Conservation (phyloP, 2,888 invertebrate genomes). For the Noctua pronuba region DNA sequence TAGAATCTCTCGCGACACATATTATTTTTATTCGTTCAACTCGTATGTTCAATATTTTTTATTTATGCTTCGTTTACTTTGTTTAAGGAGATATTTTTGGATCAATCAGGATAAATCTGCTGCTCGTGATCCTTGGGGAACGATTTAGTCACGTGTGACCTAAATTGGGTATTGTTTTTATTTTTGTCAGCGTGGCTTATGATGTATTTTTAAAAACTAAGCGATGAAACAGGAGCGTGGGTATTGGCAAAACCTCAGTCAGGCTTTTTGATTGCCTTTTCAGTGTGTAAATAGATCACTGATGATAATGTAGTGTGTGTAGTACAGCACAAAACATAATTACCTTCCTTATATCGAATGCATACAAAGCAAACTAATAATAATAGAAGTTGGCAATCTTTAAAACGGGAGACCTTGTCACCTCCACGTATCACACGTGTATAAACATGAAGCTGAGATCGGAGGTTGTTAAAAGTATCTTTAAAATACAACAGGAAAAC, state of each 20-base stretch:
- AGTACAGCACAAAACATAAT: not conserved
- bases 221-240: not conserved
- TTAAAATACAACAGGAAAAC: not conserved
- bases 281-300: not conserved
- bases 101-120: constrained; percentile 45
- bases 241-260: not conserved
- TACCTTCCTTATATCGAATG: not conserved
- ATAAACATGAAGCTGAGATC: not conserved
- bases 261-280: not conserved
- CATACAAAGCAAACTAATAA: not conserved
- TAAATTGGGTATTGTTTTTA: not conserved
- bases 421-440: constrained; percentile 5
- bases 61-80: constrained; percentile 31
- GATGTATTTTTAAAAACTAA: not conserved
- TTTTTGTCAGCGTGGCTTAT: not conserved
- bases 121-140: constrained; percentile 5
- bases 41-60: constrained; percentile 33
- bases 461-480: constrained; percentile 16
- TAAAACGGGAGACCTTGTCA: not conserved
- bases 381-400: not conserved
- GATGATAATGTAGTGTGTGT: not conserved
- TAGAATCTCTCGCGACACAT: constrained; percentile 24
- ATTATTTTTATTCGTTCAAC: constrained; percentile 35
- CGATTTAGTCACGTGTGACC: constrained; percentile 17
- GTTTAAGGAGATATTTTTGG: constrained; percentile 17